phyloP scores from a whole-genome alignment of 2,888 invertebrate genomes.

The Acronicta leporina region DNA sequence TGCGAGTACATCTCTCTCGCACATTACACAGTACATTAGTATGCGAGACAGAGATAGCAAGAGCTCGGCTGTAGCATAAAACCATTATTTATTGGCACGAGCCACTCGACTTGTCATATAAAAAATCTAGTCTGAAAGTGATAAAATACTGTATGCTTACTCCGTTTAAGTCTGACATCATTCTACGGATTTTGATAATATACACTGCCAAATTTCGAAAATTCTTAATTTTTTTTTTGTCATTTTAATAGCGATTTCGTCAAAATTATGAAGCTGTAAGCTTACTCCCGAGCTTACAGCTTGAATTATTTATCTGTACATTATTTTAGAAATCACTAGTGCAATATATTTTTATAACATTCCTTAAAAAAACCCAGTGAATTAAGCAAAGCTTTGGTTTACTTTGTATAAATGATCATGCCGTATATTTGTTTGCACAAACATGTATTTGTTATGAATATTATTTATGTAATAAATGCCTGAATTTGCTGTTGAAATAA shows the following conservation, averaged over 20 bases:
- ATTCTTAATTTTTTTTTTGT: too few relatives aligned
- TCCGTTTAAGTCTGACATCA: not conserved
- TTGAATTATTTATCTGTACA: not conserved
- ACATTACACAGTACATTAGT: too few relatives aligned
- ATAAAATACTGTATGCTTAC: slow-evolving; percentile 13
- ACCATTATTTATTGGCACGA: too few relatives aligned
- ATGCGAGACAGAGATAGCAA: too few relatives aligned
- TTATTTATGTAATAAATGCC: slow-evolving; percentile 40
- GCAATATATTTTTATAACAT: slow-evolving; percentile 49
- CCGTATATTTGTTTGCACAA: slow-evolving; percentile 51
- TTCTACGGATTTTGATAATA: not conserved
- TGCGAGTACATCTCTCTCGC: too few relatives aligned
- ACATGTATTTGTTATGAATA: slow-evolving; percentile 37
- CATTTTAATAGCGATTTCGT: too few relatives aligned
- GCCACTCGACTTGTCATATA: too few relatives aligned
- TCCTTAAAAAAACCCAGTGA: slow-evolving; percentile 21
- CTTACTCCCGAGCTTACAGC: not conserved
- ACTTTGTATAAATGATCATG: slow-evolving; percentile 11
- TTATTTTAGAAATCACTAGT: slow-evolving; percentile 15
- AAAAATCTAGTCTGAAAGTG: slow-evolving; percentile 44
- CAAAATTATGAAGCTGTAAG: too few relatives aligned
- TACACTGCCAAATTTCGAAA: too few relatives aligned
- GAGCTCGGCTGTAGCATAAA: too few relatives aligned
- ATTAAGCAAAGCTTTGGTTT: slow-evolving; percentile 18
- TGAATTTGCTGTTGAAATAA: slow-evolving; percentile 64